phyloP scores from a whole-genome alignment of 1,140 invertebrate genomes.

The Drosophila serrata region DNA sequence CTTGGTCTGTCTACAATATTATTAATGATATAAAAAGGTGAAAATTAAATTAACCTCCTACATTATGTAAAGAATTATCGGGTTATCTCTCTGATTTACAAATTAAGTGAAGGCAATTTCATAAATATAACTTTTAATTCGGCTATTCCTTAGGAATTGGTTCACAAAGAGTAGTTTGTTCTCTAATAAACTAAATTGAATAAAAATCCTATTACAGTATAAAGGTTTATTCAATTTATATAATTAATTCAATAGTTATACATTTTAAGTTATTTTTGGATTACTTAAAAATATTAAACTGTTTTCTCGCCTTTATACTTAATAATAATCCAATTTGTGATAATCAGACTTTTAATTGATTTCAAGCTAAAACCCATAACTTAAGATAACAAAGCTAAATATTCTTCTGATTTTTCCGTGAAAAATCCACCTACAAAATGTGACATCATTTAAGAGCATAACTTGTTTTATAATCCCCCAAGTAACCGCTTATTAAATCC shows the following conservation, averaged over 20 bases:
- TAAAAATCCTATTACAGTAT: not conserved
- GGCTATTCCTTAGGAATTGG: no score
- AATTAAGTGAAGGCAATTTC: not conserved
- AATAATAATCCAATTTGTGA: no score
- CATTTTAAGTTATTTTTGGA: no score
- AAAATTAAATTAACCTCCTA: no score
- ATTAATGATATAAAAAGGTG: not conserved
- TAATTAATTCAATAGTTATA: no score
- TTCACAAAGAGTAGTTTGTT: not conserved
- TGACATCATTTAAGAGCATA: constrained; percentile 4
- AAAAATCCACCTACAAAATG: not conserved
- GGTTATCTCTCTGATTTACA: no score
- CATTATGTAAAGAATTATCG: no score
- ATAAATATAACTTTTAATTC: not conserved
- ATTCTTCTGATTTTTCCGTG: not conserved
- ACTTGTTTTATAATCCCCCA: constrained; percentile 9
- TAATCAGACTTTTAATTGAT: not conserved
- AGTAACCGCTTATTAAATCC: constrained; percentile 17
- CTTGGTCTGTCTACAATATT: not conserved
- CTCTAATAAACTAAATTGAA: not conserved
- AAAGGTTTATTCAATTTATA: no score
- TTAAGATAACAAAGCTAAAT: no score
- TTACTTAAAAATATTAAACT: no score
- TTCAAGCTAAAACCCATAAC: no score
- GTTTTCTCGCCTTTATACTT: no score